Base-by-base conservation (phyloP, 2,888 invertebrate genomes). In the Eubasilissa splendida region DNA sequence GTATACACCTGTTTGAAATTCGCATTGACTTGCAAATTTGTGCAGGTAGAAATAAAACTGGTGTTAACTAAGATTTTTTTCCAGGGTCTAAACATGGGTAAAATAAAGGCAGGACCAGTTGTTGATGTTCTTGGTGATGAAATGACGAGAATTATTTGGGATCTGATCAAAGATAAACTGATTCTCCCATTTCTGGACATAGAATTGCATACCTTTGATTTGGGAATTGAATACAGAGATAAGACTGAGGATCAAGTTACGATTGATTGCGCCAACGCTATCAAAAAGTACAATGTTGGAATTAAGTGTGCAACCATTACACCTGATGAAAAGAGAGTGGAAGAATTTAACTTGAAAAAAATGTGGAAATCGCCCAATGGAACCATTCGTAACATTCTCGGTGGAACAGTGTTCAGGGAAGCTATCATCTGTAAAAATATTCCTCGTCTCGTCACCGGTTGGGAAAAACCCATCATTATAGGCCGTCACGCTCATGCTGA, bases 221-320 rank as follows among this genome's bases (percentile, higher is more conserved):
- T 99, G 86, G 97, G 99, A 71, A 97, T 99, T 85, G 97, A 99
- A 90, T 92, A 97, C 88, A 93, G 99, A 82, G 99, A 99, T 87
- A 93, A 94, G 85, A 99, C 99, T 74, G 92, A 96, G 81, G 99
- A 99, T 87, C 94, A 97, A 89, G 98, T 99, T 3, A 99, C 99
- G 0, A 91, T 98, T 84, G 99, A 99, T 85, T 98, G 98, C 88
- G 99, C 99, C 8, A 95, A 98, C 88, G 99, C 99, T 12, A 93
- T 99, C 79, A 96, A 97, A 88, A 97, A 97, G 87, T 99, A 98
- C 91, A 98, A 97, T 89, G 99, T 99, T 75, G 99, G 99, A 63
- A 97, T 99, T 84, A 99, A 99, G 89, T 99, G 99, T 90, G 99
- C 99, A 42, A 97, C 99, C 3, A 99, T 99, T 84, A 99, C 99